Evolutionary conservation across 2,888 invertebrate species (phyloP).

Genomic region (Brachyptera risi): DNA sequence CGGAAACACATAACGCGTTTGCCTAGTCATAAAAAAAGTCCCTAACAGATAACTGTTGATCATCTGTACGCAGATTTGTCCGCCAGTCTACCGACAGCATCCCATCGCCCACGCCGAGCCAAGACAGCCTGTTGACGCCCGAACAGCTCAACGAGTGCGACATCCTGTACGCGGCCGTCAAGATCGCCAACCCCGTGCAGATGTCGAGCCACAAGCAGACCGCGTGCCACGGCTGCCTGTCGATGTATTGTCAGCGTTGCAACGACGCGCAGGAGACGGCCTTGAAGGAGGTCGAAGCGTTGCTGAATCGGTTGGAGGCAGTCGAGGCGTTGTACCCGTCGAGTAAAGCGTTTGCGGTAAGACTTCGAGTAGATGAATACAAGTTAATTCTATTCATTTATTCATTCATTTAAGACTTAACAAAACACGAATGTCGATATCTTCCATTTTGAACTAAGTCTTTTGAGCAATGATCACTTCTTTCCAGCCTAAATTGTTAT

Average conservation of each 20-base stretch:
- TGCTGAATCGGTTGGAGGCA: slow-evolving; percentile 68
- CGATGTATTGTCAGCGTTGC: slow-evolving; percentile 67
- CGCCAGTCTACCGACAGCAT: not conserved
- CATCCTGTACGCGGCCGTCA: not conserved
- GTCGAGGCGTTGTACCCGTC: slow-evolving; percentile 83
- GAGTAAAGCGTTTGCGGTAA: slow-evolving; percentile 65
- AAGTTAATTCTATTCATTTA: too few relatives aligned
- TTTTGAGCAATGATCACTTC: too few relatives aligned
- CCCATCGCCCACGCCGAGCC: not conserved
- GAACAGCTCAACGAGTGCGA: not conserved
- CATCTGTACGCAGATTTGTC: too few relatives aligned
- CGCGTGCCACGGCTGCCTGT: slow-evolving; percentile 62
- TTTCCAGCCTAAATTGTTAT: too few relatives aligned
- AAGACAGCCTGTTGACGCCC: not conserved
- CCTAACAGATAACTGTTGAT: too few relatives aligned
- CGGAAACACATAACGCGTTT: too few relatives aligned
- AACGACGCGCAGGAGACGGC: slow-evolving; percentile 69
- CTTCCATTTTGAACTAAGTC: too few relatives aligned
- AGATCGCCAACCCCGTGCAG: not conserved
- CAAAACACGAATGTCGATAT: too few relatives aligned
- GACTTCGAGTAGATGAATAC: not conserved
- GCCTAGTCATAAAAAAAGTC: too few relatives aligned
- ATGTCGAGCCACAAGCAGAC: not conserved
- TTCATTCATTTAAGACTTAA: too few relatives aligned
- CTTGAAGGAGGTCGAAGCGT: slow-evolving; percentile 63